phyloP scores from a whole-genome alignment of 2,797 vertebrate species.

The Sebastolobus alascanus region DNA sequence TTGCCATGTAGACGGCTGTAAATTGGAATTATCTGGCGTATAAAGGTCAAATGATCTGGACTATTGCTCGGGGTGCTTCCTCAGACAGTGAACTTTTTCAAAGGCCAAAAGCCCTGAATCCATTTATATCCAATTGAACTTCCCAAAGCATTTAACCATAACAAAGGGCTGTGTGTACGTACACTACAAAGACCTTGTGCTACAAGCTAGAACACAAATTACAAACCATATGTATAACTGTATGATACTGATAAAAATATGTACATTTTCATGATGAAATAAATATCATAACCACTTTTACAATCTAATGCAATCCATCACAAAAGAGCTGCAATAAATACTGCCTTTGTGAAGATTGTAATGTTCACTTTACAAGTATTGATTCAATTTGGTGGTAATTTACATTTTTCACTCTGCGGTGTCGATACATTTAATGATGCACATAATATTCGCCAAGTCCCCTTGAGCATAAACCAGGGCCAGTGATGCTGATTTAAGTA shows the following conservation, averaged over 20 bases:
- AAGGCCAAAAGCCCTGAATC: constrained; percentile 21
- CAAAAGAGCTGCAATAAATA: neutral
- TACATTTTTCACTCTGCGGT: neutral
- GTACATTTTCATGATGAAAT: neutral
- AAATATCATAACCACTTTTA: neutral
- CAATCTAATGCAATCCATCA: neutral
- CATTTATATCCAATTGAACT: constrained; percentile 25
- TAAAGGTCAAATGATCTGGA: constrained; percentile 60
- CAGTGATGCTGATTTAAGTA: neutral
- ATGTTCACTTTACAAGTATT: neutral
- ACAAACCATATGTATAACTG: neutral
- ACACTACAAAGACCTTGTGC: neutral
- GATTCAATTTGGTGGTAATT: neutral
- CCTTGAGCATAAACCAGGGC: neutral
- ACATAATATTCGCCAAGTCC: neutral
- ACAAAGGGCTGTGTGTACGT: neutral
- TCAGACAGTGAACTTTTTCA: constrained; percentile 16
- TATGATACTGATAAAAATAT: neutral
- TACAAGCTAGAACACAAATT: neutral
- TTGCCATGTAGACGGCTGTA: constrained; percentile 27
- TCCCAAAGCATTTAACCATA: constrained; percentile 20
- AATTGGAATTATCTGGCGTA: constrained; percentile 43
- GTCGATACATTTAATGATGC: neutral
- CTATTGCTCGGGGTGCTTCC: constrained; percentile 25
- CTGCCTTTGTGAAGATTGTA: neutral